Percentiles rank a stretch among this genome's conserved stretches.
phyloP scores from a whole-genome alignment of 2,113 vertebrate genomes.

The Probosciger aterrimus region DNA sequence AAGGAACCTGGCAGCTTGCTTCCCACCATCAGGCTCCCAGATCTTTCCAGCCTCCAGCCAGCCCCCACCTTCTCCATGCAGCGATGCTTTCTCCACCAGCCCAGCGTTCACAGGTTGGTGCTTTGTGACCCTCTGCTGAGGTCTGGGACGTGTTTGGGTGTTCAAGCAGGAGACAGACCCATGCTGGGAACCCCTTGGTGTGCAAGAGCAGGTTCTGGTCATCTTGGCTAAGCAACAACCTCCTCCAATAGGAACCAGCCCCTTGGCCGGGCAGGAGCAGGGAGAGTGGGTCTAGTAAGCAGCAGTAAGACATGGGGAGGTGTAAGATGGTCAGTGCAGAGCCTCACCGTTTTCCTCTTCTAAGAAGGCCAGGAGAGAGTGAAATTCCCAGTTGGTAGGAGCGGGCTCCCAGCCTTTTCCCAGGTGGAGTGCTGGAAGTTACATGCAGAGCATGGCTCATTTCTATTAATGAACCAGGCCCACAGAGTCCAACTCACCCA shows the following conservation, averaged over 20 bases:
- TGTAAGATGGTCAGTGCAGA: background rate
- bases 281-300: rapidly evolving
- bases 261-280: background rate
- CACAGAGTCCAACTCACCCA: background rate
- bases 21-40: rapidly evolving
- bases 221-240: background rate
- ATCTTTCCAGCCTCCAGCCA: background rate
- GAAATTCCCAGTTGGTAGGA: background rate
- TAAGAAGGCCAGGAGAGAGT: background rate
- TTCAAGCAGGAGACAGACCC: background rate
- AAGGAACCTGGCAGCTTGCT: background rate
- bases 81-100: background rate
- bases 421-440: background rate
- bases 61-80: background rate
- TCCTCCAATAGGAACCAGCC: background rate
- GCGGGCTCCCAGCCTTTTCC: background rate
- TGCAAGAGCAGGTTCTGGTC: background rate
- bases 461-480: background rate
- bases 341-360: background rate
- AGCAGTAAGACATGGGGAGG: background rate
- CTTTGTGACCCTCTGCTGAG: background rate
- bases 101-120: rapidly evolving
- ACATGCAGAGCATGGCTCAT: rapidly evolving
- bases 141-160: background rate
- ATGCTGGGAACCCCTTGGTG: rapidly evolving